Evolutionary conservation across 2,888 invertebrate genomes (phyloP), one percentile per base, ranked within the genome.

Genomic region (Meandrusa payeni): DNA sequence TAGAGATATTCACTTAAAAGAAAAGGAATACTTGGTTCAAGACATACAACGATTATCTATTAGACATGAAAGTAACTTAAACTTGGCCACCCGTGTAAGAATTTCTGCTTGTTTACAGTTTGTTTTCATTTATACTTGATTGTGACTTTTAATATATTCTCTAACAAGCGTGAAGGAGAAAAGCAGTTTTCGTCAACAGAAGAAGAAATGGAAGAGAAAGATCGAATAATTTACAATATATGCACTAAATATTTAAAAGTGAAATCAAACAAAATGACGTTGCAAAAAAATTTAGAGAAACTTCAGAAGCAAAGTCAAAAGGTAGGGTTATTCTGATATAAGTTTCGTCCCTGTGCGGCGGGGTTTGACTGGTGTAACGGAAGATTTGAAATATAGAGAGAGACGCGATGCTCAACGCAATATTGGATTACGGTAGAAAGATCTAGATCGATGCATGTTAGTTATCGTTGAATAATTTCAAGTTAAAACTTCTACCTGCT

Each of bases 21-120:
- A 90, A 59, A 90, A 90, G 54, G 83, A 89, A 51, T 70, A 76
- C 44, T 88, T 89, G 44, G 75, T 86, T 44, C 73, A 83, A 32
- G 89, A 90, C 64, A 57, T 68, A 7, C 63, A 57, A 43, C 63
- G 57, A 48, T 17, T 62, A 11, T 50, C 60, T 6, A 54, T 53
- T 31, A 55, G 50, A 41, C 41, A 78, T 78, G 73, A 81, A 74
- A 51, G 73, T 66, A 42, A 69, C 22, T 57, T 40, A 73, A 75
- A 43, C 67, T 69, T 51, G 49, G 71, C 22, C 71, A 64, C 46
- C 54, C 54, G 40, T 22, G 48, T 50, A 45, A 44, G 43, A 1
- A 11, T 11, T 12, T 5, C 22, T 7, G 3, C 4, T 22, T 7
- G 5, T 10, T 34, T 29, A 4, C 3, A 4, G 1, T 4, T 15